Conservation (phyloP, 2,888 invertebrate genomes). For the Argynnis bischoffii region DNA sequence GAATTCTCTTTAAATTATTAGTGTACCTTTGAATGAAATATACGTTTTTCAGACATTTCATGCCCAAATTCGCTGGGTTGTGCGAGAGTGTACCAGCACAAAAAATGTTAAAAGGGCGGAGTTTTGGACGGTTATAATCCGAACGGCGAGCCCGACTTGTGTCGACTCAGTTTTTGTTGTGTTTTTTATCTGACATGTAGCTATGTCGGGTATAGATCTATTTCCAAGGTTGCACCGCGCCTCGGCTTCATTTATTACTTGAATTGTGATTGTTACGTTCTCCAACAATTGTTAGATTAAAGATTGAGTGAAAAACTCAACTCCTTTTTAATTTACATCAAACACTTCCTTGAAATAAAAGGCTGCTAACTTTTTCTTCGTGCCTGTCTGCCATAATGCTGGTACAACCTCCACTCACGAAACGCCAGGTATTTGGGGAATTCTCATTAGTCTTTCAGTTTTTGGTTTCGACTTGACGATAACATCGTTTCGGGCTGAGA, state of each 20-base stretch:
- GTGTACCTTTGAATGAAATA: conserved; percentile 12
- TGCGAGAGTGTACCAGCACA: conserved; percentile 35
- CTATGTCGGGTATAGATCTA: conserved; percentile 61
- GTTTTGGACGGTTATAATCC: conserved; percentile 72
- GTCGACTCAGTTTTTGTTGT: conserved; percentile 64
- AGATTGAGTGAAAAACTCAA: conserved; percentile 57
- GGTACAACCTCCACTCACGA: conserved; percentile 68
- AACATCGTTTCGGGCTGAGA: conserved; percentile 41
- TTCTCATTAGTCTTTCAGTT: conserved; percentile 55
- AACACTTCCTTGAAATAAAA: conserved; percentile 69
- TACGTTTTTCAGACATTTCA: conserved; percentile 12
- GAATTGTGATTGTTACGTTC: conserved; percentile 56
- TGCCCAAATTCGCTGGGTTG: conserved; percentile 26
- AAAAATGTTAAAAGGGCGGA: conserved; percentile 66
- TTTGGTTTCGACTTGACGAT: conserved; percentile 44
- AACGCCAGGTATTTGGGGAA: conserved; percentile 58
- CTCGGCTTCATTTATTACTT: conserved; percentile 57
- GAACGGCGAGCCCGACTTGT: conserved; percentile 60
- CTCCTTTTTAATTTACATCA: conserved; percentile 62
- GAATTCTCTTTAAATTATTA: not conserved
- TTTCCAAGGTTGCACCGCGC: conserved; percentile 70
- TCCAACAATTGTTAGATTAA: conserved; percentile 60
- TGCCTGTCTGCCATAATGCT: conserved; percentile 67
- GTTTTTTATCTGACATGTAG: conserved; percentile 65
- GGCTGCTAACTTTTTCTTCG: conserved; percentile 64